phyloP scores from a whole-genome alignment of 2,888 invertebrate genomes.

The Apomyelois bistriatella region DNA sequence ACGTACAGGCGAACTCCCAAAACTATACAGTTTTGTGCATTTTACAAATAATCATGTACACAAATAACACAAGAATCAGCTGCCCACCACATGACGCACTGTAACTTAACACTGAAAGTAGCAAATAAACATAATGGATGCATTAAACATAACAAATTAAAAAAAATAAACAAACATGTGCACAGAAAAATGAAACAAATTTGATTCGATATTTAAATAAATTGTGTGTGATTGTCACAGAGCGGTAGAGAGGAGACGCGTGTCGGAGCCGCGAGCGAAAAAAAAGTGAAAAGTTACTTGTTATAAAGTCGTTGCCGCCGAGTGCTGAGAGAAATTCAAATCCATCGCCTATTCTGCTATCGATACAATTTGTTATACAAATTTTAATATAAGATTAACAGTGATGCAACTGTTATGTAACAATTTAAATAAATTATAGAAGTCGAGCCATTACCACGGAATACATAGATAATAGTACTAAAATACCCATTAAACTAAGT shows the following conservation, averaged over 20 bases:
- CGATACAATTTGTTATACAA: conserved; percentile 41
- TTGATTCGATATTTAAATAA: conserved; percentile 39
- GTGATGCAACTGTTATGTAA: conserved; percentile 3
- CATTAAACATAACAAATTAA: conserved; percentile 52
- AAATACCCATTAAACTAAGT: too few relatives aligned
- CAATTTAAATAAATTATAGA: not conserved
- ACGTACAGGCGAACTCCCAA: conserved; percentile 55
- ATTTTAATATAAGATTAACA: not conserved
- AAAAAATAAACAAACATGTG: conserved; percentile 38
- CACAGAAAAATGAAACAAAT: conserved; percentile 29
- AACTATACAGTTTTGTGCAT: conserved; percentile 70
- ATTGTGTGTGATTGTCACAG: conserved; percentile 48
- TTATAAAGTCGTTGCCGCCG: conserved; percentile 47
- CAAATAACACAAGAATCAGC: conserved; percentile 65
- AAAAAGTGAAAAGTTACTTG: conserved; percentile 72
- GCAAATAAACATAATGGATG: conserved; percentile 63
- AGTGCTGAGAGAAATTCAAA: conserved; percentile 64
- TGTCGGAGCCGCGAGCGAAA: conserved; percentile 61
- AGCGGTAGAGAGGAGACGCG: conserved; percentile 49
- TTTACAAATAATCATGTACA: conserved; percentile 66
- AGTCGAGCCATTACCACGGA: too few relatives aligned
- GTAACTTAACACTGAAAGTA: conserved; percentile 71
- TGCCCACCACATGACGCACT: conserved; percentile 71
- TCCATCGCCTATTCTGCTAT: conserved; percentile 38
- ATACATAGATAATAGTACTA: too few relatives aligned